A percentile compares a stretch with the other conserved stretches of the same genome.
Evolutionary conservation across 2,113 vertebrate species (phyloP).

Genomic region (Dicrurus megarhynchus): DNA sequence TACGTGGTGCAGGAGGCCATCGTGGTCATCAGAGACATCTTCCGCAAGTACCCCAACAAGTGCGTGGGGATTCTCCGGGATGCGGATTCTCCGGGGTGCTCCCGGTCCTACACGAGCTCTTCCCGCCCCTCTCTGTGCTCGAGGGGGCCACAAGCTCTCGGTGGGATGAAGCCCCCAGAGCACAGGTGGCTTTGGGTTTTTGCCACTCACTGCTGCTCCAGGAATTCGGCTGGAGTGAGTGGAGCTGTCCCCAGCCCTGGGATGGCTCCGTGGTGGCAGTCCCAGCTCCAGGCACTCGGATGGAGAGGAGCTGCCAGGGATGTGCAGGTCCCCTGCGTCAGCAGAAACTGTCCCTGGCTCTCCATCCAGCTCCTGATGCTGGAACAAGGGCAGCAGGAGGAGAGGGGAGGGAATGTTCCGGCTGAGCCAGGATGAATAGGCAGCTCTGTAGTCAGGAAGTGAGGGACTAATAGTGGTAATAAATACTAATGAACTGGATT

Average conservation of each 20-base stretch:
- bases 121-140: neutral
- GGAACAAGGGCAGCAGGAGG: neutral
- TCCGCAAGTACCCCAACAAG: slow-evolving; percentile 99
- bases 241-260: neutral
- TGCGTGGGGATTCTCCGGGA: slow-evolving; percentile 39
- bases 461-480: neutral
- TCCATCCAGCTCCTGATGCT: neutral
- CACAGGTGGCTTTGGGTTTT: neutral
- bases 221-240: neutral
- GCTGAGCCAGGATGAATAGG: neutral
- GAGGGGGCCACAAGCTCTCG: too few relatives aligned
- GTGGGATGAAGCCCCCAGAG: neutral
- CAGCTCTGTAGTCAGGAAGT: neutral
- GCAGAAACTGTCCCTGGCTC: neutral
- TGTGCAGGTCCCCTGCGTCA: neutral
- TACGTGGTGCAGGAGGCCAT: slow-evolving; percentile 98
- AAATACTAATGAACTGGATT: neutral
- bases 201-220: neutral
- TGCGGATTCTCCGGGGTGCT: rapidly evolving
- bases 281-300: neutral
- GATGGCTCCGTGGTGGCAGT: neutral
- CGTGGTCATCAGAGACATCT: slow-evolving; percentile 98
- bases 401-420: neutral
- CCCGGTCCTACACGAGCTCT: rapidly evolving
- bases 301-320: neutral